A percentile compares a stretch with the other conserved stretches of the same genome.
Conservation (phyloP, 2,113 vertebrate genomes). For the Aepyceros melampus region DNA sequence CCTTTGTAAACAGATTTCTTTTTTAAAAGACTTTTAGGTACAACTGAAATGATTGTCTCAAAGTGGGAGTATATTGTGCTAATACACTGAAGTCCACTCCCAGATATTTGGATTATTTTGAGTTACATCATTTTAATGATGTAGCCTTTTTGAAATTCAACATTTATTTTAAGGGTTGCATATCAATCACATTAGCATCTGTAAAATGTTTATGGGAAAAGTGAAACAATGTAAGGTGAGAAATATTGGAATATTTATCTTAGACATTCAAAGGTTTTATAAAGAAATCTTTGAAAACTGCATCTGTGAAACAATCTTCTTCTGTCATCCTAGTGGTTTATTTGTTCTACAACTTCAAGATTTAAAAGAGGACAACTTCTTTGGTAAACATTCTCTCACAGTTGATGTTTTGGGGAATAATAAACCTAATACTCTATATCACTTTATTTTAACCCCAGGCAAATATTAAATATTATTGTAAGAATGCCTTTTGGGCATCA, state of each 20-base stretch:
- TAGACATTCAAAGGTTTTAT: not conserved
- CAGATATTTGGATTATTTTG: not conserved
- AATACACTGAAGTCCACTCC: not conserved
- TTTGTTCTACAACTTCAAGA: conserved; percentile 12
- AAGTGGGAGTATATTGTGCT: not conserved
- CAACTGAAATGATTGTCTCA: not conserved
- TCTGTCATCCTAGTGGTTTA: not conserved
- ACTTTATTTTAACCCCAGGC: not conserved
- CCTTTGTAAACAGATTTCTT: not conserved
- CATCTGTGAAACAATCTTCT: not conserved
- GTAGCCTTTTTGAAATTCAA: conserved; percentile 3
- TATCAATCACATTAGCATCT: not conserved
- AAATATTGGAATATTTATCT: not conserved
- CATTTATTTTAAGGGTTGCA: conserved; percentile 1
- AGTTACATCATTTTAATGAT: not conserved
- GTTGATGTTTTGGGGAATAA: not conserved
- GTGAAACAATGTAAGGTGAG: not conserved
- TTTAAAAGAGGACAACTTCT: not conserved
- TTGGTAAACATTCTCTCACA: not conserved
- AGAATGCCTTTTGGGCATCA: not conserved
- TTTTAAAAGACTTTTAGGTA: not conserved
- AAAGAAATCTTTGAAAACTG: not conserved
- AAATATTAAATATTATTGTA: not conserved
- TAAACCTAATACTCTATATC: not conserved
- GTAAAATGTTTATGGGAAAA: not conserved